phyloP scores from a whole-genome alignment of 2,797 vertebrate genomes.

The Odontamblyopus rebecca region DNA sequence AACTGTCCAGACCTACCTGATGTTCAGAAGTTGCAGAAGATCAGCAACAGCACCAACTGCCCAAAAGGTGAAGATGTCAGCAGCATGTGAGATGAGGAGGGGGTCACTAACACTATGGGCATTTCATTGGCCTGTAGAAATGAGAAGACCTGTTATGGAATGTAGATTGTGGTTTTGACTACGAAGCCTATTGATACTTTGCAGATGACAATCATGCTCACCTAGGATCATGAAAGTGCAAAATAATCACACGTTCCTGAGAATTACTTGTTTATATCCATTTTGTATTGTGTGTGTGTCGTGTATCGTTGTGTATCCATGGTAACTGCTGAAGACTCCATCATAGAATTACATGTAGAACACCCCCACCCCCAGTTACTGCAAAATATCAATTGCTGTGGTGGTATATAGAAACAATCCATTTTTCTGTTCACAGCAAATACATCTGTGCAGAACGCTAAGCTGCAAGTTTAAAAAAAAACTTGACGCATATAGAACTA shows the following conservation, averaged over 20 bases:
- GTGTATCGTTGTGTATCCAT: no score
- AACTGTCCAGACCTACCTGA: constrained; percentile 75
- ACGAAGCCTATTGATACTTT: no score
- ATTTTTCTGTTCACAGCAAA: constrained; percentile 8
- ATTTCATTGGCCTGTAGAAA: not conserved
- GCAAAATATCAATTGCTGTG: not conserved
- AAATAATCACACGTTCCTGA: no score
- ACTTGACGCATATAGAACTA: constrained; percentile 18
- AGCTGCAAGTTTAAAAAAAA: constrained; percentile 22
- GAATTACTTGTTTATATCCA: no score
- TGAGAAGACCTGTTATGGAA: not conserved
- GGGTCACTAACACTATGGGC: no score
- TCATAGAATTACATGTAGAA: no score
- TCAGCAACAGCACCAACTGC: constrained; percentile 78
- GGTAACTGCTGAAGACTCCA: no score
- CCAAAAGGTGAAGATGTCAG: constrained; percentile 79
- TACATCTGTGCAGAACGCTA: constrained; percentile 17
- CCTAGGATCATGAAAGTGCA: no score
- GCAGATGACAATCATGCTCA: no score
- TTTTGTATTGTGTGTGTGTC: no score
- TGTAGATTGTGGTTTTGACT: no score
- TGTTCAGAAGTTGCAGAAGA: constrained; percentile 77
- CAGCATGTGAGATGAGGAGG: not conserved
- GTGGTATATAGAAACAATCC: not conserved
- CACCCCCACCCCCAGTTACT: no score